Conservation (phyloP, 2,113 vertebrate species). For the Myotis lucifugus region DNA sequence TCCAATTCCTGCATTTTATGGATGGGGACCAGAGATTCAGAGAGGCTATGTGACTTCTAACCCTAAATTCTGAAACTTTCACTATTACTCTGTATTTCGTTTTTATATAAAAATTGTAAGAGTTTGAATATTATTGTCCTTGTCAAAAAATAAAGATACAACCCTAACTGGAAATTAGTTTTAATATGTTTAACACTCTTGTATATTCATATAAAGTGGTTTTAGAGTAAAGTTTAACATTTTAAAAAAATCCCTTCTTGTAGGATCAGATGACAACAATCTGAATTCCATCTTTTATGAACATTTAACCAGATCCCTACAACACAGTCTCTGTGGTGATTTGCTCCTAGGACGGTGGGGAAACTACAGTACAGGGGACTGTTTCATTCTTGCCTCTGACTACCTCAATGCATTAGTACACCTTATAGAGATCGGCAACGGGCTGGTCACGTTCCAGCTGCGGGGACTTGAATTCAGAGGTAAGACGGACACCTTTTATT, state of each 20-base stretch:
- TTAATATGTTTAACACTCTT: slow-evolving; percentile 41
- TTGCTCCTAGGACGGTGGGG: slow-evolving; percentile 92
- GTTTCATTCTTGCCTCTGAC: slow-evolving; percentile 94
- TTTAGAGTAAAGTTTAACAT: slow-evolving; percentile 48
- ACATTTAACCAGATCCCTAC: slow-evolving; percentile 93
- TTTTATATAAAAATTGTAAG: background rate
- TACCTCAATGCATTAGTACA: slow-evolving; percentile 95
- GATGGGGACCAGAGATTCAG: background rate
- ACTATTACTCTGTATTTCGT: background rate
- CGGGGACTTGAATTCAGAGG: slow-evolving; percentile 94
- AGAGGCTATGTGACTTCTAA: background rate
- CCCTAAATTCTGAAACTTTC: background rate
- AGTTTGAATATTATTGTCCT: background rate
- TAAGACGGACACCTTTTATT: slow-evolving; percentile 70
- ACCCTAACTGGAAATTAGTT: background rate
- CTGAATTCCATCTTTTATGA: slow-evolving; percentile 96
- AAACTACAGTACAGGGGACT: slow-evolving; percentile 93
- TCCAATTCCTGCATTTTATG: background rate
- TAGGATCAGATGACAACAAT: slow-evolving; percentile 94
- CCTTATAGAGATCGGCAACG: slow-evolving; percentile 94
- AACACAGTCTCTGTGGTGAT: slow-evolving; percentile 93
- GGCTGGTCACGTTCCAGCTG: slow-evolving; percentile 92
- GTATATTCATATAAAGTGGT: background rate
- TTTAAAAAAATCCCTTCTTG: slow-evolving; percentile 36
- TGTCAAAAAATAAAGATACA: background rate